Percentiles rank a stretch among this genome's conserved stretches.
Conservation (phyloP, 2,797 vertebrate species). For the Passerculus sandwichensis region DNA sequence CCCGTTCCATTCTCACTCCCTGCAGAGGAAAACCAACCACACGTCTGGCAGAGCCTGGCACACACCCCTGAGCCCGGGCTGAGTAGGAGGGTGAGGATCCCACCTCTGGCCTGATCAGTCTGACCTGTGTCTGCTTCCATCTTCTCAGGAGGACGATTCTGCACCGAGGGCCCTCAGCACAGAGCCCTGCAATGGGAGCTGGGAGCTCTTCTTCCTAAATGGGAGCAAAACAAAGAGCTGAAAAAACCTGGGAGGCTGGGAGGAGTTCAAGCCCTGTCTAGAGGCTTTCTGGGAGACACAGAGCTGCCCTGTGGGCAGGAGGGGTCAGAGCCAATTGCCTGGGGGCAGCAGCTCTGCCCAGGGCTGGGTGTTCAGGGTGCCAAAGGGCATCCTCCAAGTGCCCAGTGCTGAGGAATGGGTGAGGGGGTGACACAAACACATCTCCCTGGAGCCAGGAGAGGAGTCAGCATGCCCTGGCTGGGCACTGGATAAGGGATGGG, state of each 20-base stretch:
- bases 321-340: slow-evolving; percentile 7
- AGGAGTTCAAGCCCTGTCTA: not conserved
- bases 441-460: not conserved
- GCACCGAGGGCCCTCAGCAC: not conserved
- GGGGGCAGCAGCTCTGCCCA: not conserved
- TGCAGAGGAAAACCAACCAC: not conserved
- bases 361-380: not conserved
- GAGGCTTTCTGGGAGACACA: not conserved
- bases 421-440: not conserved
- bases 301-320: not conserved
- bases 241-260: not conserved
- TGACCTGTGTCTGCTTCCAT: not conserved
- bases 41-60: not conserved
- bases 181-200: not conserved
- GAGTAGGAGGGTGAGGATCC: not conserved
- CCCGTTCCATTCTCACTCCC: not conserved
- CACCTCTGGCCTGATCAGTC: not conserved
- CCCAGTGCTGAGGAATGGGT: not conserved
- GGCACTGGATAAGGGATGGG: not conserved
- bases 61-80: not conserved
- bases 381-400: not conserved
- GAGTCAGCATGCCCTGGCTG: not conserved
- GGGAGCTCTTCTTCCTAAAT: not conserved
- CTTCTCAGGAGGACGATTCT: not conserved
- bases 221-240: not conserved